Percentiles rank a stretch among this genome's conserved stretches.
phyloP scores from a whole-genome alignment of 2,113 vertebrate genomes.

The Anguilla rostrata region DNA sequence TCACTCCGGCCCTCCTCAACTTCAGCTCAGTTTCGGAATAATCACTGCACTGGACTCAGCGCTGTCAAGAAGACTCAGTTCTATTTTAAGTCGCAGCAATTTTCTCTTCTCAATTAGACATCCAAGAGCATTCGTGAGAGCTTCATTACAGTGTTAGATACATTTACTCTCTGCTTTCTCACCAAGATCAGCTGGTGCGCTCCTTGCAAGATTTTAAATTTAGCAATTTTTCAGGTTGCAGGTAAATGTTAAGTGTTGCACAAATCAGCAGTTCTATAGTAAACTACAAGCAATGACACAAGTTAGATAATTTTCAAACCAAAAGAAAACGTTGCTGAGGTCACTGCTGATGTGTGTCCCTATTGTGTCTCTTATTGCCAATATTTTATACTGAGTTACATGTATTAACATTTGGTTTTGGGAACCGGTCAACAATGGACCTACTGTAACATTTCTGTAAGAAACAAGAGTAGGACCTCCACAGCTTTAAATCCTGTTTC shows the following conservation, averaged over 20 bases:
- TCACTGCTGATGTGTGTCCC: not conserved
- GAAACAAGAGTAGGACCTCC: not conserved
- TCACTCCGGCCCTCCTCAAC: not conserved
- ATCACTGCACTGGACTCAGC: conserved; percentile 13
- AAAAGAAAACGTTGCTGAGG: not conserved
- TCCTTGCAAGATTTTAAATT: not conserved
- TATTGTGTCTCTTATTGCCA: not conserved
- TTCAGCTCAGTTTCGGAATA: not conserved
- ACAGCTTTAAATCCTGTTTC: not conserved
- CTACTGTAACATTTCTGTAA: not conserved
- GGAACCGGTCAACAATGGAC: not conserved
- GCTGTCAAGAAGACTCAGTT: conserved; percentile 11
- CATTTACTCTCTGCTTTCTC: conserved; percentile 6
- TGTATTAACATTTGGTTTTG: too few species aligned
- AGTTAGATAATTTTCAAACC: not conserved
- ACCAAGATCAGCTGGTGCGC: not conserved
- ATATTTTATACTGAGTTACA: not conserved
- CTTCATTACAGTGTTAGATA: conserved; percentile 24
- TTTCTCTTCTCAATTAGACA: conserved; percentile 28
- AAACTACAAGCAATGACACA: not conserved
- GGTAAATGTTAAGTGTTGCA: not conserved
- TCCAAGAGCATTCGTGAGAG: not conserved
- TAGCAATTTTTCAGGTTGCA: not conserved
- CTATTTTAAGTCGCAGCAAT: conserved; percentile 22
- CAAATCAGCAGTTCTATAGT: not conserved